Conservation (phyloP, 2,888 invertebrate species). For the Labia minor region DNA sequence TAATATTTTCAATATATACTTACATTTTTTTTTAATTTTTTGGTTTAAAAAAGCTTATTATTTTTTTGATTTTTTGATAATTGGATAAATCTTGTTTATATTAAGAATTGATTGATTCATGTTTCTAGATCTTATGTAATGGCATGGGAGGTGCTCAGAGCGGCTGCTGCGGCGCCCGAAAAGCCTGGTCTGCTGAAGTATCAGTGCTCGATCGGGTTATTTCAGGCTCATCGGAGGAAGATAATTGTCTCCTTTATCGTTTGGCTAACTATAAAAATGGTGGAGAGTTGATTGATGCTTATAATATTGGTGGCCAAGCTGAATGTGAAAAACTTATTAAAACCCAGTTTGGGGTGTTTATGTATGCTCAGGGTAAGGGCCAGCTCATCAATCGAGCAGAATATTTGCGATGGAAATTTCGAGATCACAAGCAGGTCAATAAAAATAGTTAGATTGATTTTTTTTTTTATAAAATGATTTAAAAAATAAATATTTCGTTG, state of each 20-base stretch:
- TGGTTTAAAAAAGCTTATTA: too few relatives aligned
- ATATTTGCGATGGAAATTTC: constrained; percentile 80
- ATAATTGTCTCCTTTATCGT: constrained; percentile 76
- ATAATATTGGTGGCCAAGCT: constrained; percentile 68
- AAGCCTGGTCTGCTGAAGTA: constrained; percentile 44
- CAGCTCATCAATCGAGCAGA: constrained; percentile 77
- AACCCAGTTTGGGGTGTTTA: constrained; percentile 76
- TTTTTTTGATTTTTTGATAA: too few relatives aligned
- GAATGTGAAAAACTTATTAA: constrained; percentile 71
- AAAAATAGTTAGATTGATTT: too few relatives aligned
- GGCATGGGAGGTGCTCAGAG: constrained; percentile 4
- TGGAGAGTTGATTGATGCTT: constrained; percentile 79
- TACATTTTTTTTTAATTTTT: too few relatives aligned
- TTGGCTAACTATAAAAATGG: constrained; percentile 85
- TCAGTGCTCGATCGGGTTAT: constrained; percentile 82
- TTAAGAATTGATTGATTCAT: too few relatives aligned
- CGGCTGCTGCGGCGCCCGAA: constrained; percentile 33
- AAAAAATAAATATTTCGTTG: background rate
- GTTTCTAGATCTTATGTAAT: background rate
- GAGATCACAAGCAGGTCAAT: constrained; percentile 71
- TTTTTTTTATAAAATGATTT: background rate
- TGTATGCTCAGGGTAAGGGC: constrained; percentile 78
- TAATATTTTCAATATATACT: too few relatives aligned
- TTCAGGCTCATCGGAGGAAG: constrained; percentile 68
- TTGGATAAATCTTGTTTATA: too few relatives aligned